Base-by-base conservation (phyloP, 2,888 invertebrate genomes). In the Lasius platythorax region DNA sequence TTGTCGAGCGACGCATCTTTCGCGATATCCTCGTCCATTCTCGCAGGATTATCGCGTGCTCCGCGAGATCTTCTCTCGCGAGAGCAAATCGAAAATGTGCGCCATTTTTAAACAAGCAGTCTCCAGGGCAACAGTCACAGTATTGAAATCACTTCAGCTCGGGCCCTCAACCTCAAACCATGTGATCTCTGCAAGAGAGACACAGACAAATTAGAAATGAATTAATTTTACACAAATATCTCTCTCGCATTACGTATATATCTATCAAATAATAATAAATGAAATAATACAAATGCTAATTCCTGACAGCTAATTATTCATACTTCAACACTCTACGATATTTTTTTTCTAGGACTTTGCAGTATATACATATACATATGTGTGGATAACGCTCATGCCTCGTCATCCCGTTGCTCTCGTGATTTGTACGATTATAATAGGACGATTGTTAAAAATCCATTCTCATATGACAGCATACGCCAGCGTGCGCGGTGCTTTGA, bases 1-100 rank as follows among this genome's bases (percentile, higher is more conserved):
- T 97, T 96, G 92, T 98, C 97, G 89, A 98, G 96, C 87, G 96
- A 96, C 91, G 96, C 95, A 89, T 75, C 82, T 68, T 82, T 33
- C 58, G 76, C 74, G 78, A 85, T 87, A 61, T 76, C 43, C 37
- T 70, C 64, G 9, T 79, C 76, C 67, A 78, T 84, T 37, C 68
- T 82, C 30, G 50, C 64, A 12, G 83, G 63, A 2, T 33, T 18
- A n/a, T 40, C 5, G 6, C 43, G 61, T 23, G 37, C 8, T 8
- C 11, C 18, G 28, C 8, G 0, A 76, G 0, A 23, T 18, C 23
- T 8, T 3, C 23, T 33, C 37, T 67, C 46, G 28, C 5, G 12
- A 15, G 18, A 2, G 8, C 3, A 37, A 79, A 18, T 67, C 72
- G 61, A 72, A 84, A 73, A 58, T 28, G 15, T 88, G 46, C 94